These are phyloP conservation scores for Pachycephala philippinensis DNA, from an alignment of 2,113 vertebrate species.

Conservation along the genomic window DNA sequence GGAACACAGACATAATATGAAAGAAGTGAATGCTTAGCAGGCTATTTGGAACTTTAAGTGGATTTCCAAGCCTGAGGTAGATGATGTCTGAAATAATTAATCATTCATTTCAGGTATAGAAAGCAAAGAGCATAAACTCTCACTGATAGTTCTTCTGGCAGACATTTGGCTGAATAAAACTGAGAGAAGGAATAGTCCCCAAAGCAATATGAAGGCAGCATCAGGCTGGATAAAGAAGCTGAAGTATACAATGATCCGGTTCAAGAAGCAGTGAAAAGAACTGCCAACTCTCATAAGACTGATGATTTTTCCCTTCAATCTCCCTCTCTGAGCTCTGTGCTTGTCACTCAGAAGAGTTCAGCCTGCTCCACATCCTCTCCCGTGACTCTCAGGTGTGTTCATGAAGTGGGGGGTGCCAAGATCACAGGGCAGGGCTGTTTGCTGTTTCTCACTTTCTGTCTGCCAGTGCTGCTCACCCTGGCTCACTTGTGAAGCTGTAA, in stretches of 20 bases:
- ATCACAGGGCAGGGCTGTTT: background rate
- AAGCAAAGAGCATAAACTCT: background rate
- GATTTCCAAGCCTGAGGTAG: conserved; percentile 4
- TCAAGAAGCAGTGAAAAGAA: background rate
- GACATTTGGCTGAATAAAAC: background rate
- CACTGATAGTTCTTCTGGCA: background rate
- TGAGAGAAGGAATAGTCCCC: background rate
- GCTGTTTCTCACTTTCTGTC: accelerated
- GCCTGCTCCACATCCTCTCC: background rate
- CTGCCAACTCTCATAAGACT: background rate
- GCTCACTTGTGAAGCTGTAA: background rate
- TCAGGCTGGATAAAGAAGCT: background rate
- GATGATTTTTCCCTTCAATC: background rate
- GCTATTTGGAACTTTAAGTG: background rate
- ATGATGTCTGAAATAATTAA: background rate
- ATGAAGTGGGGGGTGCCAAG: background rate
- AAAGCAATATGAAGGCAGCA: background rate
- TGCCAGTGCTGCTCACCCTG: background rate
- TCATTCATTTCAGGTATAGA: background rate
- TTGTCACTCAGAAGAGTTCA: background rate
- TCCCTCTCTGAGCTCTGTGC: background rate
- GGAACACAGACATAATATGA: background rate
- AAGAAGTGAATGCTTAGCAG: background rate
- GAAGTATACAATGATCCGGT: background rate
- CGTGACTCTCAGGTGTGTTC: background rate